Conservation (phyloP, 2,797 vertebrate genomes). For the Perdix hodgsoniae region DNA sequence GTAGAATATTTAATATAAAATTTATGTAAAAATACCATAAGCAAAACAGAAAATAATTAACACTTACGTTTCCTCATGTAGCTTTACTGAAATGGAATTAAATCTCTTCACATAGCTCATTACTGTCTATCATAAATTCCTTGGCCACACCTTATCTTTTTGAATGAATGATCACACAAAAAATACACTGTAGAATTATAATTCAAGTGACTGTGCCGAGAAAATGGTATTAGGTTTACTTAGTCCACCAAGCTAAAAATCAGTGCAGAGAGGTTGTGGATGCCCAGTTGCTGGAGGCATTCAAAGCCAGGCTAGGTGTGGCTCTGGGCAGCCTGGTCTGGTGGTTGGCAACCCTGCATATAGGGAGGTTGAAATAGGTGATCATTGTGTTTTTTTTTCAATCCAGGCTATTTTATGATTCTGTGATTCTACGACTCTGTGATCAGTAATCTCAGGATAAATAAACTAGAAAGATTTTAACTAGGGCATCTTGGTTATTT, state of each 20-base stretch:
- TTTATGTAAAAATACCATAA: background rate
- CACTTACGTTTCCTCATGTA: background rate
- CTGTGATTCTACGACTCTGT: background rate
- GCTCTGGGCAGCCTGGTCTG: too few species aligned
- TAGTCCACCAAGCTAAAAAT: background rate
- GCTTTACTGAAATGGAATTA: background rate
- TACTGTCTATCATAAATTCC: background rate
- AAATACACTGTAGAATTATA: background rate
- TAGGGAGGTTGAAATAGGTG: too few species aligned
- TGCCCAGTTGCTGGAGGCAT: too few species aligned
- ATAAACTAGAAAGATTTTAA: background rate
- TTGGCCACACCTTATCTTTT: background rate
- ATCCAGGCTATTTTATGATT: too few species aligned
- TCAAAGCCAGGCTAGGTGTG: too few species aligned
- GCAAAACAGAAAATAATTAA: background rate
- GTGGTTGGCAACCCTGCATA: too few species aligned
- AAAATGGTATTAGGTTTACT: background rate
- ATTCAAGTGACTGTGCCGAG: background rate
- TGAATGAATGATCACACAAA: background rate
- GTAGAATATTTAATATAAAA: background rate
- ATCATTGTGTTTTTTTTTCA: too few species aligned
- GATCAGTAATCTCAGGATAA: background rate
- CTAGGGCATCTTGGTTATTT: background rate
- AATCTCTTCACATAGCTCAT: background rate
- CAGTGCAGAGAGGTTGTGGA: background rate